Percentiles rank a stretch among this genome's conserved stretches.
Conservation (phyloP, 2,113 vertebrate species). For the Lepus europaeus region DNA sequence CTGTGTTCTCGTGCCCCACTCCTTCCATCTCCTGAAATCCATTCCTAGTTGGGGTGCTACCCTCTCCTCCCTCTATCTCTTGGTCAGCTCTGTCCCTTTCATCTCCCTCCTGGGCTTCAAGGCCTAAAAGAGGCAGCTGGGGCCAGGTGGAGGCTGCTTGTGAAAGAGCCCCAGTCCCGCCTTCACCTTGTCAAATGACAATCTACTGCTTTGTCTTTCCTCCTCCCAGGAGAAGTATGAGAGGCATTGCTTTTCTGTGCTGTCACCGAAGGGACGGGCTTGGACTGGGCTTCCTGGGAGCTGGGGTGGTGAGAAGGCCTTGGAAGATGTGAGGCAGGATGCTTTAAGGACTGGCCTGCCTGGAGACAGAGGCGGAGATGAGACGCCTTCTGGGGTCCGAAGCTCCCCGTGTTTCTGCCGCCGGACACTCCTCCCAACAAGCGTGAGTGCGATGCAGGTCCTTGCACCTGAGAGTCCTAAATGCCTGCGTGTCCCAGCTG, state of each 20-base stretch:
- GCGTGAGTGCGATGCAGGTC: background rate
- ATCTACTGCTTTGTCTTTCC: slow-evolving; percentile 44
- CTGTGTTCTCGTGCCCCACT: background rate
- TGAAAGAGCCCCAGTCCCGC: slow-evolving; percentile 44
- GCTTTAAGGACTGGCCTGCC: background rate
- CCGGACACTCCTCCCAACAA: background rate
- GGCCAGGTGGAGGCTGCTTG: slow-evolving; percentile 42
- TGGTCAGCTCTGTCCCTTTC: slow-evolving; percentile 70
- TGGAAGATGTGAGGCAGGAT: background rate
- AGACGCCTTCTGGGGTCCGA: background rate
- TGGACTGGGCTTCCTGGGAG: slow-evolving; percentile 36
- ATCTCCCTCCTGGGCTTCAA: slow-evolving; percentile 64
- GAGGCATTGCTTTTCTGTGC: background rate
- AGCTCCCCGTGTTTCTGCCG: background rate
- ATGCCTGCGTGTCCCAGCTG: background rate
- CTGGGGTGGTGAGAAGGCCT: background rate
- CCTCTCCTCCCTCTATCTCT: background rate
- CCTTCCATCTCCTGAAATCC: slow-evolving; percentile 70
- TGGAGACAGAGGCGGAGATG: background rate
- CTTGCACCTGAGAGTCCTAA: background rate
- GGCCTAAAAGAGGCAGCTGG: slow-evolving; percentile 56
- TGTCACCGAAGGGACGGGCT: background rate
- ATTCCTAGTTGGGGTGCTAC: slow-evolving; percentile 51
- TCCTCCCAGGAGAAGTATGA: slow-evolving; percentile 52
- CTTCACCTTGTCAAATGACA: slow-evolving; percentile 66